These are phyloP conservation scores for Pantala flavescens DNA, from an alignment of 1,140 invertebrate species.

Conservation along the genomic window DNA sequence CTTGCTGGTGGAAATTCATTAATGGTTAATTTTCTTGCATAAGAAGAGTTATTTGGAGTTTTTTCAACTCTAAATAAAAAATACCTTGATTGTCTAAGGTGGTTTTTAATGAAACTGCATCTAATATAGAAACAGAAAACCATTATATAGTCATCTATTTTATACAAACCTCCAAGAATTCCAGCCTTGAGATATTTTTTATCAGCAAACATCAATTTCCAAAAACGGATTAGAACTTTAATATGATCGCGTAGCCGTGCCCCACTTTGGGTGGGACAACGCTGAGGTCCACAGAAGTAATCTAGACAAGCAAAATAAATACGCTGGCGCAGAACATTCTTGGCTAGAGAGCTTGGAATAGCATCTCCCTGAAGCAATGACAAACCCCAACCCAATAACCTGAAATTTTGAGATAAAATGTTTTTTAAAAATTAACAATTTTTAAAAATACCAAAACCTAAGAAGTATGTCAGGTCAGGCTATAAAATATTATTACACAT, in stretches of 20 bases:
- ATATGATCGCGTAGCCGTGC: constrained; percentile 81
- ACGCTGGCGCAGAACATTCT: constrained; percentile 86
- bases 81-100: no score
- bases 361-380: constrained; percentile 90
- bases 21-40: no score
- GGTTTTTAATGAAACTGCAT: no score
- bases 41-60: no score
- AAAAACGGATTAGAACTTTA: constrained; percentile 81
- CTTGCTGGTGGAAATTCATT: no score
- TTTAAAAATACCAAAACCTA: not conserved
- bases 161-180: constrained; percentile 44
- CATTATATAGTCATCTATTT: no score
- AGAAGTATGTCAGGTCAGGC: not conserved
- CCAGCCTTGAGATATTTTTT: constrained; percentile 89
- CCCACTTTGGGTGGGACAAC: constrained; percentile 69
- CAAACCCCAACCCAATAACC: constrained; percentile 81
- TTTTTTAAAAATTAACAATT: no score
- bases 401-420: constrained; percentile 40
- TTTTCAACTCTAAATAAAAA: no score
- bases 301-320: constrained; percentile 91
- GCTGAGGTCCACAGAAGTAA: constrained; percentile 82
- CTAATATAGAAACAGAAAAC: no score
- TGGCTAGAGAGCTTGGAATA: constrained; percentile 69
- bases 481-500: no score
- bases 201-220: constrained; percentile 91